Percentiles rank a stretch among this genome's conserved stretches.
phyloP scores from a whole-genome alignment of 1,140 invertebrate species.

The Zaprionus kolodkinae region DNA sequence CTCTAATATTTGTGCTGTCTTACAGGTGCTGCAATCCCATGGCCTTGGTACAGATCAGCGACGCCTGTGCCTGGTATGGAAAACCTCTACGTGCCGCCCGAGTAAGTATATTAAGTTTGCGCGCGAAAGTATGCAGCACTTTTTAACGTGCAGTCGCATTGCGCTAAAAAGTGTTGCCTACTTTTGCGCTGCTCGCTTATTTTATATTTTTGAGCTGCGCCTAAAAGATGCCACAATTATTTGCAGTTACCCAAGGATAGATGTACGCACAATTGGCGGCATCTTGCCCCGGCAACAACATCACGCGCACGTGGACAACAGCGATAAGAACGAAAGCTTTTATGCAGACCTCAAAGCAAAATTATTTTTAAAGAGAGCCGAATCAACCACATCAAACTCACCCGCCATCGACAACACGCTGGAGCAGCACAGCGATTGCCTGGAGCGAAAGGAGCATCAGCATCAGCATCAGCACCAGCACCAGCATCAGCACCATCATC shows the following conservation, averaged over 20 bases:
- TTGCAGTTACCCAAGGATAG: conserved; percentile 76
- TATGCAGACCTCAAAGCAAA: conserved; percentile 29
- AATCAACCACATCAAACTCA: conserved; percentile 67
- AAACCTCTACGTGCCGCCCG: conserved; percentile 66
- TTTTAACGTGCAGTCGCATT: neutral
- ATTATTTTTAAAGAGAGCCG: conserved; percentile 25
- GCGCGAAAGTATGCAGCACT: conserved; percentile 21
- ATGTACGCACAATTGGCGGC: conserved; percentile 58
- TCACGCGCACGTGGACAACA: conserved; percentile 25
- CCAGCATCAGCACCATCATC: conserved; percentile 55
- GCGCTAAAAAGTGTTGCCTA: conserved; percentile 22
- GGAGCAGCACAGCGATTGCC: conserved; percentile 49
- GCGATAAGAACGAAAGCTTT: conserved; percentile 1
- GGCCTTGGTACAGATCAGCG: conserved; percentile 75
- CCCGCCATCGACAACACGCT: conserved; percentile 70
- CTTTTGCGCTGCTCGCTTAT: neutral
- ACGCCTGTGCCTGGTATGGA: conserved; percentile 75
- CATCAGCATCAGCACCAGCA: neutral
- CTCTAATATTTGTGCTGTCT: conserved; percentile 31
- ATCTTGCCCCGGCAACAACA: neutral
- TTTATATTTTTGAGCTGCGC: neutral
- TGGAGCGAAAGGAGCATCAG: conserved; percentile 15
- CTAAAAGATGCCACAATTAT: neutral
- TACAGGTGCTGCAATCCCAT: conserved; percentile 80
- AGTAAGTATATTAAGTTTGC: conserved; percentile 41